phyloP scores from a whole-genome alignment of 2,797 vertebrate genomes.

The Aldrovandia affinis region DNA sequence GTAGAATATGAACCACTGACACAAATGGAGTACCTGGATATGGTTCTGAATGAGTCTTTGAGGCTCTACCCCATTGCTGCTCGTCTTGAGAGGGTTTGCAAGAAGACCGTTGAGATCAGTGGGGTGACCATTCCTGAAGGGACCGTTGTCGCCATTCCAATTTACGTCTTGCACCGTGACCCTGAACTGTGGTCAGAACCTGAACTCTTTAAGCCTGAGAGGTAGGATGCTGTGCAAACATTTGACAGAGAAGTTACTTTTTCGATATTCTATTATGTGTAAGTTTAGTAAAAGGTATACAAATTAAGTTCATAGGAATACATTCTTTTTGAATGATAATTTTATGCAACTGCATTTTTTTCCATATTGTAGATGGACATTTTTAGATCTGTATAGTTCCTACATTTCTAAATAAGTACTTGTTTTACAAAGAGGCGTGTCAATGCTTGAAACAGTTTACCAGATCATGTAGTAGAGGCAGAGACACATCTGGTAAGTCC shows the following conservation, averaged over 20 bases:
- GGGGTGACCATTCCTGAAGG: conserved; percentile 71
- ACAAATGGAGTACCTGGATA: conserved; percentile 80
- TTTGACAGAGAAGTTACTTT: not conserved
- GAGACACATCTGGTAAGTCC: too few relatives aligned
- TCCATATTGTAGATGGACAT: too few relatives aligned
- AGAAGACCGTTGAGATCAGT: conserved; percentile 69
- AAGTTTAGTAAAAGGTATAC: not conserved
- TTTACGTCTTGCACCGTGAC: conserved; percentile 64
- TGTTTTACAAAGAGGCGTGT: too few relatives aligned
- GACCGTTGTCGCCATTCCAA: conserved; percentile 63
- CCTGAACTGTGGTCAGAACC: conserved; percentile 70
- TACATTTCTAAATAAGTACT: too few relatives aligned
- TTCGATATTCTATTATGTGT: not conserved
- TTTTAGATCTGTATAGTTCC: too few relatives aligned
- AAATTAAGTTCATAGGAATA: not conserved
- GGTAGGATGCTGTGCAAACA: conserved; percentile 53
- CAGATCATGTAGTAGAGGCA: too few relatives aligned
- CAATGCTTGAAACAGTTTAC: too few relatives aligned
- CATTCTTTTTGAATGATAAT: too few relatives aligned
- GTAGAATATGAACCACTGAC: conserved; percentile 63
- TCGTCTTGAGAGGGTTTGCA: conserved; percentile 72
- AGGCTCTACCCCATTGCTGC: conserved; percentile 60
- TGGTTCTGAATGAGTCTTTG: conserved; percentile 71
- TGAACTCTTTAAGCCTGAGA: conserved; percentile 75
- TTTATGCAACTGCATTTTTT: too few relatives aligned